Percentiles rank a stretch among this genome's conserved stretches.
Conservation (phyloP, 92 coral and sea anemone species). For the Parazoanthus swiftii region DNA sequence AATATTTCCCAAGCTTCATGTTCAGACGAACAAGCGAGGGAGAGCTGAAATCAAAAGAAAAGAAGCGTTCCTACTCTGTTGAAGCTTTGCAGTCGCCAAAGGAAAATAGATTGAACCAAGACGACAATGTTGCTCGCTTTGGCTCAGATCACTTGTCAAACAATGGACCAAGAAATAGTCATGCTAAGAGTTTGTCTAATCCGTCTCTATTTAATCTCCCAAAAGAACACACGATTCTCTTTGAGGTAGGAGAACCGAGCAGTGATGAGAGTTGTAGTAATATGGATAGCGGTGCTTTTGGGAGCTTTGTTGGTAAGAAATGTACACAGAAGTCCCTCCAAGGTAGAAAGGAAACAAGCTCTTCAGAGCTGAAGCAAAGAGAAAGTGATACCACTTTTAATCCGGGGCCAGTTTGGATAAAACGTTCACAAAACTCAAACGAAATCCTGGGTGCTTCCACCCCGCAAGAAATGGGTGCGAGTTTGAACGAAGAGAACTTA, state of each 20-base stretch:
- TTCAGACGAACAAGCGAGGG: slow-evolving; percentile 23
- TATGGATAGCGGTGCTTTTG: background rate
- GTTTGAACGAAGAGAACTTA: background rate
- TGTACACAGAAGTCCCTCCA: background rate
- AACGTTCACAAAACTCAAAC: background rate
- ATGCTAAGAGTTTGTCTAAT: background rate
- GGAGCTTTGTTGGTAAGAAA: background rate
- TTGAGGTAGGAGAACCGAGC: background rate
- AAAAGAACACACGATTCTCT: slow-evolving; percentile 1
- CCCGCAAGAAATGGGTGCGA: background rate
- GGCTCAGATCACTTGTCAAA: background rate
- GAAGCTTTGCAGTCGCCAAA: background rate
- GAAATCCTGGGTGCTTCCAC: background rate
- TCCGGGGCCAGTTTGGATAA: background rate
- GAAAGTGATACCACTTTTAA: background rate
- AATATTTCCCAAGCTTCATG: slow-evolving; percentile 17
- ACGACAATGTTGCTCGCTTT: background rate
- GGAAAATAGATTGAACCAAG: background rate
- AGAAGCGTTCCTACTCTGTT: background rate
- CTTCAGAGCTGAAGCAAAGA: background rate
- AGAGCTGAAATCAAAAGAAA: slow-evolving; percentile 12
- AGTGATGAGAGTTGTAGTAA: background rate
- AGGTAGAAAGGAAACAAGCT: background rate
- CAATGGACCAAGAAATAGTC: background rate
- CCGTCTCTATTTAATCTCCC: background rate